Percentiles rank a stretch among this genome's conserved stretches.
phyloP scores from a whole-genome alignment of 2,888 invertebrate species.

The Sinotaia quadrata region DNA sequence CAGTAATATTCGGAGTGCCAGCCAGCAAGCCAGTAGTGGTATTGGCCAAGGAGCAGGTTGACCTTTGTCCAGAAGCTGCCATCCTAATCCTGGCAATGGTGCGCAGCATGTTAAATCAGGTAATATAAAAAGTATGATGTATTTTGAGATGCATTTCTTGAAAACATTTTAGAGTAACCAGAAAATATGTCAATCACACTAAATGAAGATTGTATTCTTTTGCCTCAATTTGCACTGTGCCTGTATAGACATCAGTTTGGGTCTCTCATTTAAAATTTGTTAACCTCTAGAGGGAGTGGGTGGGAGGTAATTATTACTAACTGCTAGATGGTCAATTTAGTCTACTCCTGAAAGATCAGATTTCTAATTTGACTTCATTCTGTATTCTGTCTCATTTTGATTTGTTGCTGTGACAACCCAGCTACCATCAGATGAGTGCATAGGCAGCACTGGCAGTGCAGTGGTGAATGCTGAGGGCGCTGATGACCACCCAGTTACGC shows the following conservation, averaged over 20 bases:
- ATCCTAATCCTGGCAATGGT: constrained; percentile 89
- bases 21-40: constrained; percentile 71
- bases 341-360: too few species aligned
- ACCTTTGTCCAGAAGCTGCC: constrained; percentile 91
- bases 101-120: constrained; percentile 77
- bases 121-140: constrained; percentile 61
- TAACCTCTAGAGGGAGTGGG: too few species aligned
- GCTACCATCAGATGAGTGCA: constrained; percentile 24
- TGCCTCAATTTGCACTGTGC: too few species aligned
- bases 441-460: constrained; percentile 9
- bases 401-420: not conserved
- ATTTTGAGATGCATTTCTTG: not conserved
- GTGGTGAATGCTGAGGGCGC: constrained; percentile 38
- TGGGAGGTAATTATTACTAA: too few species aligned
- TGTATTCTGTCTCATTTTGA: too few species aligned
- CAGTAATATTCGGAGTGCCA: constrained; percentile 89
- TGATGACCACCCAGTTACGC: constrained; percentile 73
- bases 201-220: too few species aligned
- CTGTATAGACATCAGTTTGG: too few species aligned
- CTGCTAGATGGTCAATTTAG: too few species aligned
- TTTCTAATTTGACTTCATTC: too few species aligned
- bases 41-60: constrained; percentile 68
- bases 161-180: not conserved
- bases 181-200: too few species aligned
- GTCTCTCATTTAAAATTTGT: too few species aligned